Evolutionary conservation across 2,888 invertebrate genomes (phyloP).

Genomic region (Lasioglossum zephyrum): DNA sequence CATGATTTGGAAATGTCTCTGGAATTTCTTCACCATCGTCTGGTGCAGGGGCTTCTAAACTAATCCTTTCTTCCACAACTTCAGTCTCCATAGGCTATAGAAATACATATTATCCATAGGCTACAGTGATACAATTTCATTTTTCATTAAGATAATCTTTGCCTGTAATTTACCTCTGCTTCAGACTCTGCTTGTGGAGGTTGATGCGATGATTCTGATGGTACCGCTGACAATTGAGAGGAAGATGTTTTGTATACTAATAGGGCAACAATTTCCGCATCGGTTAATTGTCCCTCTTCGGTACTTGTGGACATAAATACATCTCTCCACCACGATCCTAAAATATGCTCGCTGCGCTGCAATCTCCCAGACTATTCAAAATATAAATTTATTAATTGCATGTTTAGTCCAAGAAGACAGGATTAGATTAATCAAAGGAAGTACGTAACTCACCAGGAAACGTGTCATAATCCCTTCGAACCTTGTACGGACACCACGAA

Average conservation of each 20-base stretch:
- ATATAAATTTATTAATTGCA: slow-evolving; percentile 5
- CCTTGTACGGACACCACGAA: slow-evolving; percentile 82
- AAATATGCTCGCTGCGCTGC: slow-evolving; percentile 38
- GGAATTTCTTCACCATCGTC: slow-evolving; percentile 78
- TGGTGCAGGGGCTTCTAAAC: slow-evolving; percentile 67
- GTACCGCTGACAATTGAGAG: slow-evolving; percentile 55
- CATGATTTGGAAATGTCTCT: slow-evolving; percentile 79
- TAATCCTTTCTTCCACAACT: slow-evolving; percentile 75
- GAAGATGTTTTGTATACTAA: slow-evolving; percentile 67
- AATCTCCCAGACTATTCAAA: slow-evolving; percentile 57
- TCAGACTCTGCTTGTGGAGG: slow-evolving; percentile 64
- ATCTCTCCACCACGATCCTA: slow-evolving; percentile 80
- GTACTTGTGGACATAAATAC: slow-evolving; percentile 67
- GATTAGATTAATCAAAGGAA: background rate
- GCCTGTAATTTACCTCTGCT: slow-evolving; percentile 71
- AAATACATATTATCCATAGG: slow-evolving; percentile 84
- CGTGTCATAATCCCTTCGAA: slow-evolving; percentile 82
- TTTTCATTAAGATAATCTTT: background rate
- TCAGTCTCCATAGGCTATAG: slow-evolving; percentile 86
- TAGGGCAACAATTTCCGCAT: slow-evolving; percentile 70
- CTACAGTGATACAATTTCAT: slow-evolving; percentile 69
- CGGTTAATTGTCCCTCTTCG: slow-evolving; percentile 63
- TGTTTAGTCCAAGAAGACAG: background rate
- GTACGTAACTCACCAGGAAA: slow-evolving; percentile 81
- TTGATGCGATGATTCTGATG: slow-evolving; percentile 51